These are phyloP conservation scores for Clostera curtula DNA, from an alignment of 2,888 invertebrate species.

Conservation along the genomic window DNA sequence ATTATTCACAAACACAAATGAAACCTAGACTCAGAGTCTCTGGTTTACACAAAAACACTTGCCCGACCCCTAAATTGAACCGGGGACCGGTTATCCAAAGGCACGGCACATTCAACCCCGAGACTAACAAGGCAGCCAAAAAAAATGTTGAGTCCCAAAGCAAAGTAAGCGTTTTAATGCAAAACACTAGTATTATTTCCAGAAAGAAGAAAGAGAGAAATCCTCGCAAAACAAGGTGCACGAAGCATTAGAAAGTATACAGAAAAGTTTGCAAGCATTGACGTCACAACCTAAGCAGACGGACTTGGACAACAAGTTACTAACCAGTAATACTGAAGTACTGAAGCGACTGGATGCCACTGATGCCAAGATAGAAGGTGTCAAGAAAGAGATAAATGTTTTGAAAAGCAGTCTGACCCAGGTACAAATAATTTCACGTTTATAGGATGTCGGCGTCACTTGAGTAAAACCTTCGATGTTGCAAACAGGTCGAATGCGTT, in stretches of 20 bases:
- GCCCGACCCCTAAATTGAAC: too few species aligned
- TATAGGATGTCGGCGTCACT: too few species aligned
- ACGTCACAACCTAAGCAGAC: conserved; percentile 22
- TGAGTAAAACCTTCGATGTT: too few species aligned
- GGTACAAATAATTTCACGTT: too few species aligned
- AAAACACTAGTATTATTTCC: conserved; percentile 9
- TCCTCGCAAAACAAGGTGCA: conserved; percentile 77
- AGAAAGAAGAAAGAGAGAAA: conserved; percentile 80
- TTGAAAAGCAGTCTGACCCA: conserved; percentile 48
- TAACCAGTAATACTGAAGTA: conserved; percentile 35
- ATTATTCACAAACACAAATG: too few species aligned
- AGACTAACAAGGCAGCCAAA: too few species aligned
- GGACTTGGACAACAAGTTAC: conserved; percentile 44
- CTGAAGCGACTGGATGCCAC: conserved; percentile 47
- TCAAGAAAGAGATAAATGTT: conserved; percentile 46
- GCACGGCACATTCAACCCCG: too few species aligned
- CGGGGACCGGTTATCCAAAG: too few species aligned
- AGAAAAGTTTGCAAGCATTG: conserved; percentile 44
- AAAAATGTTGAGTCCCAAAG: too few species aligned
- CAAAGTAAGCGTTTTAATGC: not conserved
- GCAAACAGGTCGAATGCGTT: too few species aligned
- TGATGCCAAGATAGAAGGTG: conserved; percentile 51
- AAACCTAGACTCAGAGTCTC: too few species aligned
- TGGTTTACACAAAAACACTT: too few species aligned
- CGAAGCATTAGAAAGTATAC: conserved; percentile 67